phyloP scores from a whole-genome alignment of 2,113 vertebrate genomes.

The Heteronetta atricapilla region DNA sequence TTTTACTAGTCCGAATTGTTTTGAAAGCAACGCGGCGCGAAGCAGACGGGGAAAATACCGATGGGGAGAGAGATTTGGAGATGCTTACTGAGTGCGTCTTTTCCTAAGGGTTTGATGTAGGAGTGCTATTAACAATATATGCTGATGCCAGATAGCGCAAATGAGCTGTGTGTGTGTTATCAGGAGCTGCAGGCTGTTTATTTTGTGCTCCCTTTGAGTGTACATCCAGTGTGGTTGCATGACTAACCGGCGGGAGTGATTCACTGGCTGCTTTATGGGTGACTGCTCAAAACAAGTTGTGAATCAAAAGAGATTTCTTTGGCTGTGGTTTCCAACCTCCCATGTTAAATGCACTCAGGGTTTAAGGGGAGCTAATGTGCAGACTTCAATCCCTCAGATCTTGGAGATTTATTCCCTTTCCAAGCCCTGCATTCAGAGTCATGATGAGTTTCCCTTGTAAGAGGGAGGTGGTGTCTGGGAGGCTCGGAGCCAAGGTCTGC shows the following conservation, averaged over 20 bases:
- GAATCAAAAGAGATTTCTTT: constrained; percentile 71
- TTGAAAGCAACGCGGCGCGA: not conserved
- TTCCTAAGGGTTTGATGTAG: constrained; percentile 49
- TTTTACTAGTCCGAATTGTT: constrained; percentile 5
- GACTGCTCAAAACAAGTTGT: constrained; percentile 73
- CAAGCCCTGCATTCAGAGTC: not conserved
- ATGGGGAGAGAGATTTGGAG: constrained; percentile 45
- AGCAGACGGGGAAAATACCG: constrained; percentile 22
- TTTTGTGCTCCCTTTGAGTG: constrained; percentile 59
- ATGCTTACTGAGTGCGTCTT: constrained; percentile 7
- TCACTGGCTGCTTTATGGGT: constrained; percentile 67
- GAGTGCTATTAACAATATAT: constrained; percentile 31
- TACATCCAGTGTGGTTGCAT: constrained; percentile 56
- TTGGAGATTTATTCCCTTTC: constrained; percentile 52
- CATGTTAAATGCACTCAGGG: constrained; percentile 61
- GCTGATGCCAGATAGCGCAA: constrained; percentile 56
- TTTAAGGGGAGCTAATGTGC: constrained; percentile 56
- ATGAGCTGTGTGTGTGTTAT: constrained; percentile 52
- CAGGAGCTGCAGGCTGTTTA: constrained; percentile 67
- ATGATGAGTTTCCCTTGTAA: constrained; percentile 35
- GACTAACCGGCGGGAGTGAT: constrained; percentile 72
- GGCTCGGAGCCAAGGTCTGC: not conserved
- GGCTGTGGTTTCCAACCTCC: constrained; percentile 65
- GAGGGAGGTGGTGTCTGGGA: constrained; percentile 26
- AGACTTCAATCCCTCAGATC: constrained; percentile 20